Evolutionary conservation across 37 sponge, comb jelly and placozoan genomes (phyloP).

Genomic region (Oopsacas minuta): DNA sequence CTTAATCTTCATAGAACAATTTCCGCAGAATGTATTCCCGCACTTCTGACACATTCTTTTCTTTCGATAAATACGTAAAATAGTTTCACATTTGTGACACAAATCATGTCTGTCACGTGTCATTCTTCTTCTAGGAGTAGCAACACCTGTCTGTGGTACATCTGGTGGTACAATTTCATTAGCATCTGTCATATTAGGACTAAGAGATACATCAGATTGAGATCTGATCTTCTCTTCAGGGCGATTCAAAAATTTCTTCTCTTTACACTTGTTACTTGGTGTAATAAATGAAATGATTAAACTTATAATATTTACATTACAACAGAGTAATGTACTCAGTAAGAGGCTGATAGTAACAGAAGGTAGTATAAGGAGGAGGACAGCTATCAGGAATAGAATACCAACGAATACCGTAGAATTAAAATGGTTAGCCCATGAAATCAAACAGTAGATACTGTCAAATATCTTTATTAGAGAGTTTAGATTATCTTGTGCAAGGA

Average conservation of each 20-base stretch:
- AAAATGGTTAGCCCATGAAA: not conserved
- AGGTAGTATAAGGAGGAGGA: not conserved
- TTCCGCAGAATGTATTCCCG: not conserved
- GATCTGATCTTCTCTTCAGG: not conserved
- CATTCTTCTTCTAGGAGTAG: not conserved
- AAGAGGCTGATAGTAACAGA: not conserved
- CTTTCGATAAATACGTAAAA: not conserved
- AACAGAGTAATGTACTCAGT: not conserved
- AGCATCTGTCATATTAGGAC: not conserved
- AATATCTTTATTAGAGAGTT: not conserved
- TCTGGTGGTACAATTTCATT: not conserved
- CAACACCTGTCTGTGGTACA: not conserved
- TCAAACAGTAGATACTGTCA: not conserved
- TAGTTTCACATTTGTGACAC: not conserved
- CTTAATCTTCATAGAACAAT: not conserved
- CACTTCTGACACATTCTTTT: slow-evolving; percentile 2
- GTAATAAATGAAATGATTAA: not conserved
- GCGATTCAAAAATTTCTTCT: not conserved
- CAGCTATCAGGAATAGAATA: not conserved
- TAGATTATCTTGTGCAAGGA: not conserved
- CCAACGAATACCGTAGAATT: not conserved
- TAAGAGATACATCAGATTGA: not conserved
- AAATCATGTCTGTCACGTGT: not conserved
- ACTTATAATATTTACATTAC: not conserved
- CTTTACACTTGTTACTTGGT: not conserved